Conservation (phyloP, 2,888 invertebrate genomes). For the Tetranychus truncatus region DNA sequence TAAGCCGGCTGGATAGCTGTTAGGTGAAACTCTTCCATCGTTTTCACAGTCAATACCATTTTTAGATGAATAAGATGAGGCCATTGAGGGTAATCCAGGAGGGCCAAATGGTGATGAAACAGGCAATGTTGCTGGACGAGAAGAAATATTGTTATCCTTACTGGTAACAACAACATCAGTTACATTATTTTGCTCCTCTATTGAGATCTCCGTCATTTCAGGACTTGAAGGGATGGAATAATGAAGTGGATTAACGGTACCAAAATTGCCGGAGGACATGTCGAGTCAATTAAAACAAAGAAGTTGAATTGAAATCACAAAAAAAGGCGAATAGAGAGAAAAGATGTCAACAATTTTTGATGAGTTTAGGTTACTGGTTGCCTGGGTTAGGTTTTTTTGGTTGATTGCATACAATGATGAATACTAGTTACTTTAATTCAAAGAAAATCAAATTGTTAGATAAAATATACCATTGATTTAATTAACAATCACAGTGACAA, state of each 20-base stretch:
- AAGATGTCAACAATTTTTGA: no score
- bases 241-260: slow-evolving; percentile 4
- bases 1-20: not conserved
- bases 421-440: no score
- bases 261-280: slow-evolving; percentile 10
- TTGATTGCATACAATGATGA: no score
- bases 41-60: not conserved
- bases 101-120: slow-evolving; percentile 19
- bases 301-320: no score
- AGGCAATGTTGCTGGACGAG: slow-evolving; percentile 20
- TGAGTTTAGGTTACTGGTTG: no score
- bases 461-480: no score
- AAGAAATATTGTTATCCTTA: not conserved
- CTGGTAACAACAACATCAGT: not conserved
- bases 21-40: not conserved
- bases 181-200: slow-evolving; percentile 12
- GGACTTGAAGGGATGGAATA: slow-evolving; percentile 13
- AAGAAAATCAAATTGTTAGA: no score
- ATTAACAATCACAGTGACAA: no score
- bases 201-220: slow-evolving; percentile 21
- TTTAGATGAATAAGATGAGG: slow-evolving; percentile 8
- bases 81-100: not conserved
- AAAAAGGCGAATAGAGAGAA: no score
- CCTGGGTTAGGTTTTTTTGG: no score
- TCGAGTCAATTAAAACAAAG: no score